A percentile compares a stretch with the other conserved stretches of the same genome.
phyloP scores from a whole-genome alignment of 2,888 invertebrate species.

The Lepidochrysops patricia region DNA sequence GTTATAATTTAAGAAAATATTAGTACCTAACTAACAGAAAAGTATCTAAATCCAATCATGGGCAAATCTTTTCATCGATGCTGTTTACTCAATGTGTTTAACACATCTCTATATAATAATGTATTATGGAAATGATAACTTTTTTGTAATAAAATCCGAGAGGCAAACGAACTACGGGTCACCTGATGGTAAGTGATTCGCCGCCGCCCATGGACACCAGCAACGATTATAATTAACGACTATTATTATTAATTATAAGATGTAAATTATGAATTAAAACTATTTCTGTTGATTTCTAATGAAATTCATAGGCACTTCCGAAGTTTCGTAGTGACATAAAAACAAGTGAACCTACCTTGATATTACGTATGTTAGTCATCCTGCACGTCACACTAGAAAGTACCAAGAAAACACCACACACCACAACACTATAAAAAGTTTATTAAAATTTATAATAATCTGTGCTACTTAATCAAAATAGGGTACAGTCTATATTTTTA shows the following conservation, averaged over 20 bases:
- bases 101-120: too few species aligned
- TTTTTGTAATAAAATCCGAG: too few species aligned
- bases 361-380: constrained; percentile 54
- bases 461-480: not conserved
- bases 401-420: constrained; percentile 46
- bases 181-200: too few species aligned
- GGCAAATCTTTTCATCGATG: too few species aligned
- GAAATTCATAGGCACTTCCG: not conserved
- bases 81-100: too few species aligned
- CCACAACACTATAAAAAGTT: constrained; percentile 32
- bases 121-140: too few species aligned
- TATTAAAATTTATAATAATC: not conserved
- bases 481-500: not conserved
- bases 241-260: not conserved
- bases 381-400: constrained; percentile 44
- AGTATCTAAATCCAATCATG: too few species aligned
- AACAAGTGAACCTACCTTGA: constrained; percentile 39
- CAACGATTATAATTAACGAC: too few species aligned
- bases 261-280: not conserved
- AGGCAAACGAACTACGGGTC: too few species aligned
- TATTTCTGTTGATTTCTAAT: not conserved
- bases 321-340: not conserved
- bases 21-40: too few species aligned
- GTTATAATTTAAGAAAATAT: too few species aligned
- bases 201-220: not conserved